phyloP scores from a whole-genome alignment of 1,140 invertebrate genomes.

The Polypedilum vanderplanki region DNA sequence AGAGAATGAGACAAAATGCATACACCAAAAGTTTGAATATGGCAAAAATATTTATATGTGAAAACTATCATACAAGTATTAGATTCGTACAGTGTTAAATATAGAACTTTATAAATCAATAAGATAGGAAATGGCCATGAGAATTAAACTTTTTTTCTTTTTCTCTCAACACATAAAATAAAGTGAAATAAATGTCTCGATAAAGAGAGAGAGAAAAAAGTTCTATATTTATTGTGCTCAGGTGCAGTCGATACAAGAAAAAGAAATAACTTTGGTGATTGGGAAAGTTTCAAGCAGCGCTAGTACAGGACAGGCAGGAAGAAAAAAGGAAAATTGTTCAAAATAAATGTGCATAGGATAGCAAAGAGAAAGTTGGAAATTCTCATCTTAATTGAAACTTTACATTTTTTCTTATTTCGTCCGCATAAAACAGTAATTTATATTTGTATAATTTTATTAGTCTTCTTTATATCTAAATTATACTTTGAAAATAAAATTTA shows the following conservation, averaged over 20 bases:
- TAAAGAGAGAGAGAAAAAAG: not conserved
- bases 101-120: not conserved
- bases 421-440: too few relatives aligned
- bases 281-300: not conserved
- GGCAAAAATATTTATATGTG: not conserved
- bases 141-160: not conserved
- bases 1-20: not conserved
- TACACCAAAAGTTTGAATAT: not conserved
- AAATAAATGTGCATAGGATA: too few relatives aligned
- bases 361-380: too few relatives aligned
- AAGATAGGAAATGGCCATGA: not conserved
- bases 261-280: not conserved
- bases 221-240: conserved; percentile 1
- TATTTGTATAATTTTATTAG: too few relatives aligned
- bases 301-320: too few relatives aligned
- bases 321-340: not conserved
- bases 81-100: not conserved
- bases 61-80: not conserved
- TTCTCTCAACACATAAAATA: too few relatives aligned
- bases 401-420: too few relatives aligned
- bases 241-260: conserved; percentile 5
- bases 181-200: not conserved
- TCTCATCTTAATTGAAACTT: too few relatives aligned
- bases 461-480: too few relatives aligned
- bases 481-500: too few relatives aligned